Evolutionary conservation across 2,888 invertebrate genomes (phyloP), one percentile per base, ranked within the genome.

Genomic region (Campoletis raptor): DNA sequence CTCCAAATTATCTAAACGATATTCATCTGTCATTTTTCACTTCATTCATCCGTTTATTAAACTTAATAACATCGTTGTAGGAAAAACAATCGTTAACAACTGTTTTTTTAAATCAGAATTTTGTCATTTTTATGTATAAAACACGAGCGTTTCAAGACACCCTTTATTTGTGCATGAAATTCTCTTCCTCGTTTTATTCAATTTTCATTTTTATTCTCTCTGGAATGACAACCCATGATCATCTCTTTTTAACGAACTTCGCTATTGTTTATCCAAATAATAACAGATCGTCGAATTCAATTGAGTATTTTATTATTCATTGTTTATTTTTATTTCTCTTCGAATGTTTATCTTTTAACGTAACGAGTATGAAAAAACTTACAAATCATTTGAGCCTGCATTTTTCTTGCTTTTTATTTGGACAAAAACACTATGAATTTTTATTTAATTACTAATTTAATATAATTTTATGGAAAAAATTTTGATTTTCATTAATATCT

Each of bases 241-340:
- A 3, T 30, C 30, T 30, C 3, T 30, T 30, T 30, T 30, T 40
- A 9, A 40, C 40, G 42, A 52, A 67, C 73, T 42, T 67, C 72
- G 67, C 73, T 81, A 81, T 67, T 66, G 66, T 73, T 83, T 78
- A 61, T 45, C 66, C 66, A 64, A 30, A 54, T 83, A 66, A 73
- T 67, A 54, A 72, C 42, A 54, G 73, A 48, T 67, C 54, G 42
- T 45, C 77, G 66, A 57, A 42, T 24, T 36, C 8, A 9, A n/a
- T 37, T 8, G 6, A 37, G 10, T 8, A 12, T 40, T 67, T 37
- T 15, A 10, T n/a, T 15, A 42, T 54, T 66, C 42, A 40, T 40
- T 12, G 30, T 30, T 24, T 24, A 2, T 57, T 24, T 24, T 9
- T 48, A 5, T 18, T 24, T 24, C 0, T 4, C 21, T 54, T 21